Evolutionary conservation across 2,888 invertebrate genomes (phyloP).

Genomic region (Noctua janthe): DNA sequence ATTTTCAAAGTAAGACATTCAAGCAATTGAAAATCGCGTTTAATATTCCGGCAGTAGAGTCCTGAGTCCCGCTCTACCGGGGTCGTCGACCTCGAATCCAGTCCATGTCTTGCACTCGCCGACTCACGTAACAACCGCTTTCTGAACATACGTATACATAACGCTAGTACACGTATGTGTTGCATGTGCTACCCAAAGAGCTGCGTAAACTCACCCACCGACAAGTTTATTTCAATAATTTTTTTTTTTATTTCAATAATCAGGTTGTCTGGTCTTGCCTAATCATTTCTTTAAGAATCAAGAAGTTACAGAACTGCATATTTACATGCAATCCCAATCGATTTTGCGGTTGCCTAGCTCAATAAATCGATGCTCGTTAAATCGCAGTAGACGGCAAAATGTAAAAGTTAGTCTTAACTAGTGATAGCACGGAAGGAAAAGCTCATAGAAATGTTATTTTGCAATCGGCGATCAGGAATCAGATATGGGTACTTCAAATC

Average conservation of each 20-base stretch:
- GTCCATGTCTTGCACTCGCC: conserved; percentile 88
- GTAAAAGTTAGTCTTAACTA: conserved; percentile 15
- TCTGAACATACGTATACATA: conserved; percentile 77
- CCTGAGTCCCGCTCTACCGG: conserved; percentile 87
- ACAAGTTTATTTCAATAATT: conserved; percentile 42
- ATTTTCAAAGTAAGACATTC: conserved; percentile 54
- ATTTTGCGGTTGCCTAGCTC: conserved; percentile 38
- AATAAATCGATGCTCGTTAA: conserved; percentile 41
- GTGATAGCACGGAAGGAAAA: conserved; percentile 38
- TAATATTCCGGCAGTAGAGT: conserved; percentile 86
- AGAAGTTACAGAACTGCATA: conserved; percentile 31
- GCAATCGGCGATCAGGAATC: conserved; percentile 24
- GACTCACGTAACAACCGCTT: conserved; percentile 87
- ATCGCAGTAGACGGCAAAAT: conserved; percentile 14
- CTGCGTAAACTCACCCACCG: conserved; percentile 47
- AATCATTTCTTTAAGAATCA: conserved; percentile 17
- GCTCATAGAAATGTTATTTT: conserved; percentile 37
- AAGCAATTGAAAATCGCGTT: conserved; percentile 69
- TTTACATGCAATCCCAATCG: conserved; percentile 59
- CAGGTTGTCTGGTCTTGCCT: conserved; percentile 21
- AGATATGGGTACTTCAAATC: conserved; percentile 43
- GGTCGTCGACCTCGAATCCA: conserved; percentile 88
- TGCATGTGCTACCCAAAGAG: conserved; percentile 56
- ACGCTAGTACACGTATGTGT: conserved; percentile 66
- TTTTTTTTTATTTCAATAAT: conserved; percentile 23